Conservation (phyloP, 2,113 vertebrate species). For the Coregonus clupeaformis region DNA sequence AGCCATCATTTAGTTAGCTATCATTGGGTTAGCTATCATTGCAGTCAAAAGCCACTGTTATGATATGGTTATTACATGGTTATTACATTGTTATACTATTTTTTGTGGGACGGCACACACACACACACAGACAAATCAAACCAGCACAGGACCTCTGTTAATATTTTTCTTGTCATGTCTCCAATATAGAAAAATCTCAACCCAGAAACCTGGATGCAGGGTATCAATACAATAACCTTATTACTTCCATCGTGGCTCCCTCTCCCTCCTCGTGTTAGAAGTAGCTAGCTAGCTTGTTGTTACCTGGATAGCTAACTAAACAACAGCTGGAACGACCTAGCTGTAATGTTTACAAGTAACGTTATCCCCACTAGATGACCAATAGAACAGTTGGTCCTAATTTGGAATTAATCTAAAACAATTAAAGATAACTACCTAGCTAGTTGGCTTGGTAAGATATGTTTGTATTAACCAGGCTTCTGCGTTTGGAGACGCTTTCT, state of each 20-base stretch:
- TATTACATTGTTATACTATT: constrained; percentile 51
- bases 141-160: background rate
- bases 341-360: too few species aligned
- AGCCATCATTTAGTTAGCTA: too few species aligned
- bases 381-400: too few species aligned
- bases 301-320: too few species aligned
- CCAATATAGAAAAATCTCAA: constrained; percentile 19
- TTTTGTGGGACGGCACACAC: background rate
- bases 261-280: constrained; percentile 37
- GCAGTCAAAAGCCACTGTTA: constrained; percentile 56
- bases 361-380: too few species aligned
- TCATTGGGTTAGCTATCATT: constrained; percentile 28
- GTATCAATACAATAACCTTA: constrained; percentile 29
- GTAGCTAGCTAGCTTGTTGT: too few species aligned
- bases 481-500: too few species aligned
- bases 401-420: too few species aligned
- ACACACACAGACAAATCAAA: background rate
- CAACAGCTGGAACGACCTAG: too few species aligned
- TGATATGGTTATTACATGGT: constrained; percentile 67
- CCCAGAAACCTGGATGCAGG: constrained; percentile 27
- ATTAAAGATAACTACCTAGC: too few species aligned
- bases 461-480: too few species aligned
- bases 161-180: background rate
- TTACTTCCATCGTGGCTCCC: constrained; percentile 19
- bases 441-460: too few species aligned